These are phyloP conservation scores for Zingel zingel DNA, from an alignment of 2,113 vertebrate genomes.

Conservation along the genomic window DNA sequence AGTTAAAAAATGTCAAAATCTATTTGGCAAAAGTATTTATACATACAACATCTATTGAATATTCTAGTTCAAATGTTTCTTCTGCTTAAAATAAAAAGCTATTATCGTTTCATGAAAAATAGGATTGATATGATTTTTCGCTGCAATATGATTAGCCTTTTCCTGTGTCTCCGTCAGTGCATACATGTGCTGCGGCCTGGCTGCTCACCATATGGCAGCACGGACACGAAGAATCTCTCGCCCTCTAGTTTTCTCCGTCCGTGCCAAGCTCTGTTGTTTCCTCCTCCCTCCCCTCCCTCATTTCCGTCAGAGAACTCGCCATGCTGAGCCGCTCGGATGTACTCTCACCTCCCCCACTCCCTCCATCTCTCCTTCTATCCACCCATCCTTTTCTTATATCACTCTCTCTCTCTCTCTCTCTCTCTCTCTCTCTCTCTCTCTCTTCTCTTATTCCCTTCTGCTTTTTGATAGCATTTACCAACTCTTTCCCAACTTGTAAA, in stretches of 20 bases:
- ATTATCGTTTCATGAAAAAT: neutral
- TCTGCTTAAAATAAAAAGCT: neutral
- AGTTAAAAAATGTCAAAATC: too few species aligned
- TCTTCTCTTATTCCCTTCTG: neutral
- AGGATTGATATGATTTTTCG: neutral
- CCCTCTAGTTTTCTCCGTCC: slow-evolving; percentile 46
- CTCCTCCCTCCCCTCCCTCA: slow-evolving; percentile 57
- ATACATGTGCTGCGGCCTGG: slow-evolving; percentile 44
- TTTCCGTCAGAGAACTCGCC: slow-evolving; percentile 68
- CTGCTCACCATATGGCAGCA: slow-evolving; percentile 73
- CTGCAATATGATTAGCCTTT: neutral
- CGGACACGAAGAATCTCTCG: slow-evolving; percentile 64
- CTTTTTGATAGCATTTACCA: neutral
- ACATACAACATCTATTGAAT: neutral
- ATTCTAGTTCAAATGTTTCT: neutral
- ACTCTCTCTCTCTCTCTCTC: too few species aligned
- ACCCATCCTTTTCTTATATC: slow-evolving; percentile 30
- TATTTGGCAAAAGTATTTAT: neutral
- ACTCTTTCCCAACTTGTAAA: too few species aligned
- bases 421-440: neutral
- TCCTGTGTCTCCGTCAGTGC: neutral
- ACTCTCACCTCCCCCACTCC: slow-evolving; percentile 52
- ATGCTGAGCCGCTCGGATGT: slow-evolving; percentile 62
- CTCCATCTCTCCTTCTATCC: slow-evolving; percentile 34
- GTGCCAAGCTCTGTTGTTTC: slow-evolving; percentile 70